phyloP scores from a whole-genome alignment of 2,113 vertebrate species.

The Callionymus lyra region DNA sequence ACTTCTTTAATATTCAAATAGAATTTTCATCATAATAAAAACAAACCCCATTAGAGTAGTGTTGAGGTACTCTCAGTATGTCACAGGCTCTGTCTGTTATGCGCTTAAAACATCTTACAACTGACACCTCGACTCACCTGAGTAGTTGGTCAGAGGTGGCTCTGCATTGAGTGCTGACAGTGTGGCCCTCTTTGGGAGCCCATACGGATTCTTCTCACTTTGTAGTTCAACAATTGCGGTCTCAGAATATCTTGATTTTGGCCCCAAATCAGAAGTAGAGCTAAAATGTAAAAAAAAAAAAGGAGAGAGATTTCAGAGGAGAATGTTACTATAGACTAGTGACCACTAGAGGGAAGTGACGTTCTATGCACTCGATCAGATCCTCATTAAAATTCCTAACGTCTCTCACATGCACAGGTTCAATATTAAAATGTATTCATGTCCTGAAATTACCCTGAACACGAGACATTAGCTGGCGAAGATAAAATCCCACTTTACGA shows the following conservation, averaged over 20 bases:
- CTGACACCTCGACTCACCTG: constrained; percentile 72
- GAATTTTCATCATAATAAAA: too few relatives aligned
- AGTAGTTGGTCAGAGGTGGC: constrained; percentile 85
- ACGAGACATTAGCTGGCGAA: constrained; percentile 30
- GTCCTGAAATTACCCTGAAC: constrained; percentile 36
- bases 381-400: constrained; percentile 51
- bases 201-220: constrained; percentile 67
- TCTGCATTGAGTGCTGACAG: constrained; percentile 77
- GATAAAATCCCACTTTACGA: constrained; percentile 29
- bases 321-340: constrained; percentile 3
- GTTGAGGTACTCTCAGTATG: constrained; percentile 15
- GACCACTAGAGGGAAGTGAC: constrained; percentile 46
- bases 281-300: constrained; percentile 66
- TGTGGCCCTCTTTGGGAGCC: constrained; percentile 68
- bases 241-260: constrained; percentile 79
- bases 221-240: constrained; percentile 72
- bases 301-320: background rate
- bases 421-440: constrained; percentile 55
- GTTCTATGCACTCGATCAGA: constrained; percentile 3
- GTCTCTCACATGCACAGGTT: constrained; percentile 40
- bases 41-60: too few relatives aligned
- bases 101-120: too few relatives aligned
- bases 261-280: constrained; percentile 88
- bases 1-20: too few relatives aligned
- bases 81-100: background rate